Base-by-base conservation (phyloP, 2,888 invertebrate species). In the Erebia epiphron region DNA sequence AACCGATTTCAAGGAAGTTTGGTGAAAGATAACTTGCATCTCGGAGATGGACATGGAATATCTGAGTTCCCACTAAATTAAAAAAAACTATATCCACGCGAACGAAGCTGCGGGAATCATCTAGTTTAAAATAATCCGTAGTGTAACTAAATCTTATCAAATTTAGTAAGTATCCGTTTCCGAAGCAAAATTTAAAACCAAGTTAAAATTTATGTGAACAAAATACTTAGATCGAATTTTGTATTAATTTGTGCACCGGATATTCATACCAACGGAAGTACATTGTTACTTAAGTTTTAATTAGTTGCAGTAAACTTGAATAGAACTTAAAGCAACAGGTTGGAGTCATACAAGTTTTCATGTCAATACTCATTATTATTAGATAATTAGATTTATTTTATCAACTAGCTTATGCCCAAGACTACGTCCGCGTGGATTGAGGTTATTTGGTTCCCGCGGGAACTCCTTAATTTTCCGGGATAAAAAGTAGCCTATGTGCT, bases 201-300 rank as follows among this genome's bases (percentile, higher is more conserved):
- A 1, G 13, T 61, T 43, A 26, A 43, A 43, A 41, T 10, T 50
- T 58, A 18, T 52, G 61, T 56, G 16, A 80, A 81, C 80, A 66
- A 73, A 70, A 75, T 49, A n/a, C n/a, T n/a, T n/a, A 41, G 75
- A 78, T 79, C 79, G 72, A 77, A 82, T 84, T 85, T 86, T 77
- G 80, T 79, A 79, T 82, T 76, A 72, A 78, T 75, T 80, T 77
- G 79, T 80, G 71, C 78, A 76, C 78, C 83, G 87, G 86, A 88
- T 80, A 79, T 82, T 79, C 78, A 81, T 83, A 79, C 72, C 80
- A 73, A 69, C 69, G 74, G 74, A 75, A 73, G 62, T 64, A 62
- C 7, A 35, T 35, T 35, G 7, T 54, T 74, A 69, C 68, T 67
- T 64, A 61, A 67, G 14, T 52, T 35, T 66, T 70, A 73, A 66